A percentile compares a stretch with the other conserved stretches of the same genome.
These are phyloP conservation scores for Montipora cactus DNA, from an alignment of 64 coral and sea anemone genomes.

Conservation along the genomic window DNA sequence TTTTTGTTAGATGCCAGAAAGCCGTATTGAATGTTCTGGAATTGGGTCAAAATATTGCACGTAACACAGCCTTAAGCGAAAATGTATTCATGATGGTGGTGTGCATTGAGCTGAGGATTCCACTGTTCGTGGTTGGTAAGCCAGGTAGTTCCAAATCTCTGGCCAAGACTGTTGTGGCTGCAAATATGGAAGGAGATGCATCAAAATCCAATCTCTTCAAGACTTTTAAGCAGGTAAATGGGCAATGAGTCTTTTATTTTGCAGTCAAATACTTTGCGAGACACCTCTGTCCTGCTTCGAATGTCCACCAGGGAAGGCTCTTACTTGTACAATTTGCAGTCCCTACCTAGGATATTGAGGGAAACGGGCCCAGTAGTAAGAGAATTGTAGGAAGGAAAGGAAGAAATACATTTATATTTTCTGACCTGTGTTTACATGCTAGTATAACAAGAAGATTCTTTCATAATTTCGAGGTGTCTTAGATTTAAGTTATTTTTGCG, in stretches of 20 bases:
- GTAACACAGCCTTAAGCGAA: conserved; percentile 85
- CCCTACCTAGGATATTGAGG: too few species aligned
- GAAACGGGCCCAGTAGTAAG: too few species aligned
- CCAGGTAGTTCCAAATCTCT: conserved; percentile 88
- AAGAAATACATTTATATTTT: too few species aligned
- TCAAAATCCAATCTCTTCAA: conserved; percentile 76
- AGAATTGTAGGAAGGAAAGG: too few species aligned
- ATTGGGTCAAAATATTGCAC: conserved; percentile 84
- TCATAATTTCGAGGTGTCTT: too few species aligned
- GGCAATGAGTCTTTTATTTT: neutral
- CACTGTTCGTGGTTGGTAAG: conserved; percentile 83
- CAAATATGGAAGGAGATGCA: conserved; percentile 83
- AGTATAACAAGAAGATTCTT: too few species aligned
- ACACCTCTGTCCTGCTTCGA: too few species aligned
- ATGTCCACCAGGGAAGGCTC: too few species aligned
- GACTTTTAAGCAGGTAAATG: conserved; percentile 80
- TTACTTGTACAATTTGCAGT: too few species aligned
- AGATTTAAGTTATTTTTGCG: too few species aligned
- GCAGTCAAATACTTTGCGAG: too few species aligned
- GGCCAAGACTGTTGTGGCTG: conserved; percentile 86
- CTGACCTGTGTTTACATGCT: too few species aligned
- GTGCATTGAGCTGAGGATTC: conserved; percentile 83
- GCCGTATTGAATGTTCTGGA: conserved; percentile 79
- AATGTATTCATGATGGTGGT: conserved; percentile 94
- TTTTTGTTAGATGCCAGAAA: conserved; percentile 73